A percentile compares a stretch with the other conserved stretches of the same genome.
These are phyloP conservation scores for Conistra vaccinii DNA, from an alignment of 2,888 invertebrate species.

Conservation along the genomic window DNA sequence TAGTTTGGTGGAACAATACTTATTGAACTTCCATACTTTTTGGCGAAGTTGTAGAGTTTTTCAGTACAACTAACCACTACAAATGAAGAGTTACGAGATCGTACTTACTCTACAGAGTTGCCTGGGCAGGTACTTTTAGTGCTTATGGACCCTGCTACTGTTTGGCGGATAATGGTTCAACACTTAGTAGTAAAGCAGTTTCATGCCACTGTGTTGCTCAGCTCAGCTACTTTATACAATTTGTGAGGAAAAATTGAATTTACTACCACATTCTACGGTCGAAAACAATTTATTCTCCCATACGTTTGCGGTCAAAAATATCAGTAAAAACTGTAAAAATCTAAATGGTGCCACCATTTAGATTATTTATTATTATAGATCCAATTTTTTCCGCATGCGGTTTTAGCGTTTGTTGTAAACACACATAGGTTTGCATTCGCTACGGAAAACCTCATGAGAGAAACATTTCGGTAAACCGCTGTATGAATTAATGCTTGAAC, in stretches of 20 bases:
- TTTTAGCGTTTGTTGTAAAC: not conserved
- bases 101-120: slow-evolving; percentile 22
- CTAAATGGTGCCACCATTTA: not conserved
- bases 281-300: not conserved
- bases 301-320: not conserved
- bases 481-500: not conserved
- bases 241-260: not conserved
- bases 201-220: not conserved
- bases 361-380: too few relatives aligned
- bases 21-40: too few relatives aligned
- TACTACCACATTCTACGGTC: not conserved
- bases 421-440: not conserved
- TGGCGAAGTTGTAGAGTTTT: too few relatives aligned
- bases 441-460: slow-evolving; percentile 6
- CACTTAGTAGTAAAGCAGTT: slow-evolving; percentile 20
- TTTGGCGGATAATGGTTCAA: slow-evolving; percentile 1
- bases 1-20: not conserved
- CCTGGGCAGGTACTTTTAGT: not conserved
- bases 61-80: not conserved
- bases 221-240: not conserved
- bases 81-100: slow-evolving; percentile 7
- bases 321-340: too few relatives aligned
- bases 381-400: not conserved
- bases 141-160: slow-evolving; percentile 6
- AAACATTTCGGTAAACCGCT: slow-evolving; percentile 18